These are phyloP conservation scores for Cheilosia variabilis DNA, from an alignment of 2,888 invertebrate species.

Conservation along the genomic window DNA sequence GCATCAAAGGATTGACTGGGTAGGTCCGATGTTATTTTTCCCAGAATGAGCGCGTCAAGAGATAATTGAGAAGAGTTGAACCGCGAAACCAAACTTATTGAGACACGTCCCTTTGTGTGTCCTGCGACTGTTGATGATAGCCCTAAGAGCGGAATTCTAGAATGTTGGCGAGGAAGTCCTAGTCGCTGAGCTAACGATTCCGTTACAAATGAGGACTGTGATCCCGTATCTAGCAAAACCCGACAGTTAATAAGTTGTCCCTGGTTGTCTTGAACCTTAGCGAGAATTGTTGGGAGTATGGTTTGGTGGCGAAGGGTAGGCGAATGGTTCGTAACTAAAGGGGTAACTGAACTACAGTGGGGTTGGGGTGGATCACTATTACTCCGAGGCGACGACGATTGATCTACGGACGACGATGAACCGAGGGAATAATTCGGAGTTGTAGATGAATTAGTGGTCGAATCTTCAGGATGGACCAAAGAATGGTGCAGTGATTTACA, in stretches of 20 bases:
- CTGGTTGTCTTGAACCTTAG: background rate
- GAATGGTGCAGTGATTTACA: slow-evolving; percentile 13
- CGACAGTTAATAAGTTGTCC: background rate
- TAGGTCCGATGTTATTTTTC: slow-evolving; percentile 1
- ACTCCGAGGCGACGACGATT: background rate
- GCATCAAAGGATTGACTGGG: background rate
- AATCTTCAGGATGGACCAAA: background rate
- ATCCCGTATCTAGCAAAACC: background rate
- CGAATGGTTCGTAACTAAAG: background rate
- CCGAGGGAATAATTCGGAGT: background rate
- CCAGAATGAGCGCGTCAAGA: background rate
- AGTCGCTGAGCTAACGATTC: slow-evolving; percentile 9
- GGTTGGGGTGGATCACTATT: background rate
- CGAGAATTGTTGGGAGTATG: slow-evolving; percentile 4
- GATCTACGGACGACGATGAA: background rate
- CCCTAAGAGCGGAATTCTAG: background rate
- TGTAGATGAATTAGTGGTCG: background rate
- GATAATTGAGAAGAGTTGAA: background rate
- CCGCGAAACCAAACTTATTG: slow-evolving; percentile 1
- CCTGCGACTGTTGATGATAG: slow-evolving; percentile 2
- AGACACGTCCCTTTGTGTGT: background rate
- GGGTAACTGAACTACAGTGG: background rate
- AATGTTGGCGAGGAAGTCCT: background rate
- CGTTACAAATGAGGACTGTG: background rate
- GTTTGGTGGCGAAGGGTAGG: background rate